phyloP scores from a whole-genome alignment of 2,888 invertebrate species.

The Latrodectus elegans region DNA sequence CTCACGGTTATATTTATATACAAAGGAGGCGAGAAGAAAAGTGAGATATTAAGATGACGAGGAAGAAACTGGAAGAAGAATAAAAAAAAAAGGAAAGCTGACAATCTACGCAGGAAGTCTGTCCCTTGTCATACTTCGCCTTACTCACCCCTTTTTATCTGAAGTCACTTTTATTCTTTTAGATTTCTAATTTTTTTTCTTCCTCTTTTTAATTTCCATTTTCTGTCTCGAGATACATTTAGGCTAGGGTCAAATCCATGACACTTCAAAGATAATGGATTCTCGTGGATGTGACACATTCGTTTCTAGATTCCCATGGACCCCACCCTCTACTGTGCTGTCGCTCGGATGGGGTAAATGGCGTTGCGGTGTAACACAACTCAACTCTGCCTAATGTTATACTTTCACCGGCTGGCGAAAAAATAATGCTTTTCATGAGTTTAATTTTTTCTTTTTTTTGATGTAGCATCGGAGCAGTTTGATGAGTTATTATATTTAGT shows the following conservation, averaged over 20 bases:
- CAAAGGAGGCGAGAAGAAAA: constrained; percentile 45
- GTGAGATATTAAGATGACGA: constrained; percentile 34
- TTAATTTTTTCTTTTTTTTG: no score
- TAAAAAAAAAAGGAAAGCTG: constrained; percentile 46
- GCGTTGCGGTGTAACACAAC: not conserved
- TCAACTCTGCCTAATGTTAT: constrained; percentile 5
- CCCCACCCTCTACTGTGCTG: constrained; percentile 29
- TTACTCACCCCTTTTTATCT: constrained; percentile 68
- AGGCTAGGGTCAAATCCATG: constrained; percentile 61
- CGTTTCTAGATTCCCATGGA: constrained; percentile 62
- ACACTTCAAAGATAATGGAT: constrained; percentile 58
- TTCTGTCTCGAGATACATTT: constrained; percentile 54
- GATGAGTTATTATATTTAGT: no score
- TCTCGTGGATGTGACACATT: constrained; percentile 64
- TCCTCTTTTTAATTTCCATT: constrained; percentile 13
- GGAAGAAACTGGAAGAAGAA: not conserved
- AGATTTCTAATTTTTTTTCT: constrained; percentile 19
- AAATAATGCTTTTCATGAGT: no score
- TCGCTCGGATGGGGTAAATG: not conserved
- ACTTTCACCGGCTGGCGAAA: no score
- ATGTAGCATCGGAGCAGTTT: no score
- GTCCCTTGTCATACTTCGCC: constrained; percentile 65
- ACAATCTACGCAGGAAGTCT: constrained; percentile 66
- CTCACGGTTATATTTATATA: constrained; percentile 64
- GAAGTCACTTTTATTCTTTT: constrained; percentile 57